Percentiles rank a stretch among this genome's conserved stretches.
phyloP scores from a whole-genome alignment of 2,888 invertebrate genomes.

The Empis livida region DNA sequence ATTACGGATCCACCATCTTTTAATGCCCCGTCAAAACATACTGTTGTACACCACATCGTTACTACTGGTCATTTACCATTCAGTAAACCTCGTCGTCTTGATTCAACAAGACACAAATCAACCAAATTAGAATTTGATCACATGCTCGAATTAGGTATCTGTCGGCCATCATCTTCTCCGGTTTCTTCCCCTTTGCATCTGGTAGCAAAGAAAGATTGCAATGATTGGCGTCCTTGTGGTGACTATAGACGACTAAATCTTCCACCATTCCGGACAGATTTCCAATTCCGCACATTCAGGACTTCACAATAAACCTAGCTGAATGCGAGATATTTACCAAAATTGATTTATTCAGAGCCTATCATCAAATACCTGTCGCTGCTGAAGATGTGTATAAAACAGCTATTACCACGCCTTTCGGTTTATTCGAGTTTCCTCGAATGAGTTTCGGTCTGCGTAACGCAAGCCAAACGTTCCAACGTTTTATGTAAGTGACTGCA shows the following conservation, averaged over 20 bases:
- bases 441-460: constrained; percentile 23
- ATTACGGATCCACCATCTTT: not conserved
- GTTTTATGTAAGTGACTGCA: constrained; percentile 20
- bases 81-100: constrained; percentile 7
- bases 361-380: constrained; percentile 24
- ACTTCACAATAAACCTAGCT: constrained; percentile 3
- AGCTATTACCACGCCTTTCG: constrained; percentile 27
- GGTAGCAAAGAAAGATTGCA: constrained; percentile 4
- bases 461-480: constrained; percentile 26
- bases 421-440: constrained; percentile 22
- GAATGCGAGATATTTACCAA: constrained; percentile 4
- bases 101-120: constrained; percentile 10
- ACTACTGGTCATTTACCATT: constrained; percentile 11
- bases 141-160: constrained; percentile 3
- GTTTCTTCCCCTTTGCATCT: constrained; percentile 9
- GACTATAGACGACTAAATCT: constrained; percentile 5
- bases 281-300: constrained; percentile 3
- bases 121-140: constrained; percentile 10
- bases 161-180: constrained; percentile 3
- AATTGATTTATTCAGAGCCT: constrained; percentile 4
- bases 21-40: constrained; percentile 1
- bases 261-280: constrained; percentile 4
- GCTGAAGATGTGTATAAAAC: constrained; percentile 25
- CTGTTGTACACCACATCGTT: constrained; percentile 8
- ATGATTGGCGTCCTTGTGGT: constrained; percentile 5